phyloP scores from a whole-genome alignment of 2,888 invertebrate species.

The Lumbricus terrestris region DNA sequence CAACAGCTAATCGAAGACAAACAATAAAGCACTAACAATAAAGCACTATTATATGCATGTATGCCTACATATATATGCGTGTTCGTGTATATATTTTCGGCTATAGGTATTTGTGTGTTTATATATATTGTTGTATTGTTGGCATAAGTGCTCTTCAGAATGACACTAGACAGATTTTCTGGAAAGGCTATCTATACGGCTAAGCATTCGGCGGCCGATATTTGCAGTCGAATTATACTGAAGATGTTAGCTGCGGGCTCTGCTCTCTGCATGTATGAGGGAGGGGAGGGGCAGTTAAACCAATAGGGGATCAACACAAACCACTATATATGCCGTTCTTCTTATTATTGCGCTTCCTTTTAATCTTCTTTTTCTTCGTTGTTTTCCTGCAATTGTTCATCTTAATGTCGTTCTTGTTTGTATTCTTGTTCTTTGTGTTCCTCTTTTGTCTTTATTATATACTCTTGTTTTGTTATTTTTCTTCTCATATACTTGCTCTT shows the following conservation, averaged over 20 bases:
- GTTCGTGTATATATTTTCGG: neutral
- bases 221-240: neutral
- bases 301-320: neutral
- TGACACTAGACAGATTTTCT: conserved; percentile 3
- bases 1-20: neutral
- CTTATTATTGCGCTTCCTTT: neutral
- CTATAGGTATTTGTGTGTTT: neutral
- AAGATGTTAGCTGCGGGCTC: neutral
- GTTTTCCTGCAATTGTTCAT: no score
- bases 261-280: no score
- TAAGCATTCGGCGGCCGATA: neutral
- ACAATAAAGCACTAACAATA: conserved; percentile 3
- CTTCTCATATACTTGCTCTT: no score
- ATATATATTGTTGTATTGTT: conserved; percentile 3
- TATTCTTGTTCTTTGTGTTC: no score
- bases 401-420: no score
- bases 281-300: neutral
- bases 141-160: neutral
- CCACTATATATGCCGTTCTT: neutral
- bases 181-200: neutral
- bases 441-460: no score
- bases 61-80: neutral
- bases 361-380: neutral
- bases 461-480: no score
- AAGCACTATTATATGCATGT: neutral